Conservation (phyloP, 2,797 vertebrate species). For the Sebastes iracundus region DNA sequence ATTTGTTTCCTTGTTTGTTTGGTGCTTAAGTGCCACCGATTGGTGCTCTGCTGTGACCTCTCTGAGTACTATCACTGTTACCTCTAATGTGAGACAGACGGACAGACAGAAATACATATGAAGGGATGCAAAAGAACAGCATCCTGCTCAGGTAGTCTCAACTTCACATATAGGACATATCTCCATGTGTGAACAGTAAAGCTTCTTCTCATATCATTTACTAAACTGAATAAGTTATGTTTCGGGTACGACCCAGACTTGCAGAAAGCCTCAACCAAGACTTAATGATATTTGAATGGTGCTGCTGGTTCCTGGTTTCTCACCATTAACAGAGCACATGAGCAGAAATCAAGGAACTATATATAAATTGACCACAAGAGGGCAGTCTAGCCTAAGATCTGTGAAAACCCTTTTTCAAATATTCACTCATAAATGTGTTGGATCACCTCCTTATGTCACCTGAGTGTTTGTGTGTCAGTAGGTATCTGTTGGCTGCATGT, state of each 20-base stretch:
- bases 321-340: background rate
- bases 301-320: background rate
- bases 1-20: background rate
- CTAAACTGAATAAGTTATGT: background rate
- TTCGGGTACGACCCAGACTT: too few species aligned
- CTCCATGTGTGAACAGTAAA: background rate
- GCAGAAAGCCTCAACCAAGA: background rate
- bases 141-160: background rate
- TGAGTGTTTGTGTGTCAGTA: conserved; percentile 15
- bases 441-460: conserved; percentile 2
- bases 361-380: conserved; percentile 64
- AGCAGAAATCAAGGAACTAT: background rate
- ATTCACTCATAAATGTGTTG: background rate
- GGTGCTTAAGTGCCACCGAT: too few species aligned
- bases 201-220: background rate
- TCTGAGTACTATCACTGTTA: background rate
- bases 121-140: background rate
- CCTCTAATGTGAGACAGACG: background rate
- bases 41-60: background rate
- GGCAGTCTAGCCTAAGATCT: conserved; percentile 65
- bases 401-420: background rate
- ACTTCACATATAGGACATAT: background rate
- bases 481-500: background rate
- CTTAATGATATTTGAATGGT: background rate
- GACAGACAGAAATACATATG: background rate